Percentiles rank a stretch among this genome's conserved stretches.
Evolutionary conservation across 2,888 invertebrate species (phyloP).

Genomic region (Geotrupes spiniger): DNA sequence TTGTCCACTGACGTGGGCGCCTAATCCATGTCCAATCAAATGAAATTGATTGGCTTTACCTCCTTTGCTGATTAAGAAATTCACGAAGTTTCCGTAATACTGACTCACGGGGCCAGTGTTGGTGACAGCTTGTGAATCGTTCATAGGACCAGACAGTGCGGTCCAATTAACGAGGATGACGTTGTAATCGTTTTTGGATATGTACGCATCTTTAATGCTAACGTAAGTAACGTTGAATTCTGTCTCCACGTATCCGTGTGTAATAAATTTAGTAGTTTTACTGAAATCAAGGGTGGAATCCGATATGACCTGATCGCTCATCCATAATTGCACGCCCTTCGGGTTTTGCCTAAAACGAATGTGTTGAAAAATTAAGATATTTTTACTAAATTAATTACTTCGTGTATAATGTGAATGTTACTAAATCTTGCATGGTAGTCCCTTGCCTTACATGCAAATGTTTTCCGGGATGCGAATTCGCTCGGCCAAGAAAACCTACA

Average conservation of each 20-base stretch:
- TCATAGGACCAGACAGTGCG: constrained; percentile 31
- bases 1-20: constrained; percentile 55
- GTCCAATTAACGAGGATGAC: constrained; percentile 47
- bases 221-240: constrained; percentile 49
- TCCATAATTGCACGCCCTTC: neutral
- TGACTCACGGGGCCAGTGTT: constrained; percentile 53
- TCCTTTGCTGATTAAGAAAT: constrained; percentile 42
- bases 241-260: constrained; percentile 56
- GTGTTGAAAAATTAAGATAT: neutral
- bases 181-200: constrained; percentile 52
- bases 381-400: constrained; percentile 14
- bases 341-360: neutral
- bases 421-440: constrained; percentile 2
- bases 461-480: no score
- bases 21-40: constrained; percentile 59
- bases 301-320: constrained; percentile 2
- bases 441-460: neutral
- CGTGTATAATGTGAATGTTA: constrained; percentile 23
- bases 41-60: constrained; percentile 51
- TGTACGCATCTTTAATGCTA: constrained; percentile 50
- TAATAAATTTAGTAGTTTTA: constrained; percentile 50
- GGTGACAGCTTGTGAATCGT: constrained; percentile 38
- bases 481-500: no score
- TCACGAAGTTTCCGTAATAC: constrained; percentile 51
- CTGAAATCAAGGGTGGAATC: constrained; percentile 11